Evolutionary conservation across 2,888 invertebrate genomes (phyloP).

Genomic region (Diplolepis rosae): DNA sequence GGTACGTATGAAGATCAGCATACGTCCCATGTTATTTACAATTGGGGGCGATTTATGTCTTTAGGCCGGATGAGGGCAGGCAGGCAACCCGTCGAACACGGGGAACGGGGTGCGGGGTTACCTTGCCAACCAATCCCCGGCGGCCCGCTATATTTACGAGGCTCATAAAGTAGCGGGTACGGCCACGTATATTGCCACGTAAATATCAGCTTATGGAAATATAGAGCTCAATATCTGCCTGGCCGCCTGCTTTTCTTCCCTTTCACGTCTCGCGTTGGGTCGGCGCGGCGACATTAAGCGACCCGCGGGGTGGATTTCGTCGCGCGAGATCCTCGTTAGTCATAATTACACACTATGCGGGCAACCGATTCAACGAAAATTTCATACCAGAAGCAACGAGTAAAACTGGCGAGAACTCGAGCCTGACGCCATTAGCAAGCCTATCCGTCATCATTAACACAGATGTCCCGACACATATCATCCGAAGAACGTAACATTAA

Average conservation of each 20-base stretch:
- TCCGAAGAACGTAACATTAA: conserved; percentile 66
- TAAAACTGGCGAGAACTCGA: conserved; percentile 23
- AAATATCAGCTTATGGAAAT: conserved; percentile 78
- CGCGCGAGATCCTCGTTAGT: conserved; percentile 25
- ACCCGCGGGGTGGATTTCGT: conserved; percentile 33
- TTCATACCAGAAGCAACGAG: conserved; percentile 2
- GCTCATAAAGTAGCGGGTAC: conserved; percentile 72
- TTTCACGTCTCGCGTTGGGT: too few species aligned
- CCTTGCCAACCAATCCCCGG: conserved; percentile 72
- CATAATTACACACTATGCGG: conserved; percentile 33
- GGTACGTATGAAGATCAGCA: conserved; percentile 61
- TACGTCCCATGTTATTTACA: conserved; percentile 71
- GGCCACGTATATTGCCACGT: conserved; percentile 75
- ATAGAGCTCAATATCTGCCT: conserved; percentile 76
- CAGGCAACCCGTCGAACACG: too few species aligned
- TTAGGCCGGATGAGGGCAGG: conserved; percentile 56
- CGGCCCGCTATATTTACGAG: conserved; percentile 73
- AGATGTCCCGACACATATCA: conserved; percentile 61
- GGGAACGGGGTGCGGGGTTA: conserved; percentile 59
- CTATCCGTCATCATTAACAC: conserved; percentile 71
- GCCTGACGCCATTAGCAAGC: conserved; percentile 65
- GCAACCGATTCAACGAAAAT: conserved; percentile 10
- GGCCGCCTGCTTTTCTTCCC: conserved; percentile 50
- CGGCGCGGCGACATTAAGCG: conserved; percentile 32
- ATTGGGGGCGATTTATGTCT: conserved; percentile 70